Conservation (phyloP, 2,888 invertebrate species). For the Microplitis deprimator region DNA sequence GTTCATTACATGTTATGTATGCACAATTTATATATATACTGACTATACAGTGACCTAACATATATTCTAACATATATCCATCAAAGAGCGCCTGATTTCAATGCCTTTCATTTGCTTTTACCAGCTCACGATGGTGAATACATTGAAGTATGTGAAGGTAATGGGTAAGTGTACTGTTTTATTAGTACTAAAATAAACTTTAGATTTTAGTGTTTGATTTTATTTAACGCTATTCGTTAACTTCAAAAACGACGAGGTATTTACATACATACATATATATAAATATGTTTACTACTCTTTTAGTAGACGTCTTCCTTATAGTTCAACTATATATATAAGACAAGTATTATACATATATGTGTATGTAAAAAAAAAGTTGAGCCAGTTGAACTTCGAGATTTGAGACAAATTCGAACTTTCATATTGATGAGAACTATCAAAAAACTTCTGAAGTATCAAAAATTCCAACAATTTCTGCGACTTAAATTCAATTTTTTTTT, state of each 20-base stretch:
- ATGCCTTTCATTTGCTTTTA: conserved; percentile 13
- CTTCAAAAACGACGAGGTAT: not conserved
- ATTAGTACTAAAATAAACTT: not conserved
- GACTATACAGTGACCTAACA: not conserved
- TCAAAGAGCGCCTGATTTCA: conserved; percentile 16
- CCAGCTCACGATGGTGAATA: not conserved
- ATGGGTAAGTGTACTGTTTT: not conserved
- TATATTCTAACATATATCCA: conserved; percentile 10
- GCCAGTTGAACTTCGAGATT: too few species aligned
- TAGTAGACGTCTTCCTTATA: not conserved
- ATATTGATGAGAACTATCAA: too few species aligned
- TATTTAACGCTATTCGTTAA: not conserved
- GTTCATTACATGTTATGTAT: conserved; percentile 34
- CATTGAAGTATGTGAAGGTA: not conserved
- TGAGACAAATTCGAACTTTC: too few species aligned
- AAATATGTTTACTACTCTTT: not conserved
- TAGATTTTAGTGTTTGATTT: not conserved
- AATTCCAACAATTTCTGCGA: too few species aligned
- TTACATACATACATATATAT: not conserved
- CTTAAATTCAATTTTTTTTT: too few species aligned
- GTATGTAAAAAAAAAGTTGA: too few species aligned
- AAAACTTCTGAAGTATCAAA: too few species aligned
- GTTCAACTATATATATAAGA: not conserved
- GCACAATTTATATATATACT: conserved; percentile 25
- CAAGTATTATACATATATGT: too few species aligned